phyloP scores from a whole-genome alignment of 1,140 invertebrate species.

The Aphaenogaster rudis region DNA sequence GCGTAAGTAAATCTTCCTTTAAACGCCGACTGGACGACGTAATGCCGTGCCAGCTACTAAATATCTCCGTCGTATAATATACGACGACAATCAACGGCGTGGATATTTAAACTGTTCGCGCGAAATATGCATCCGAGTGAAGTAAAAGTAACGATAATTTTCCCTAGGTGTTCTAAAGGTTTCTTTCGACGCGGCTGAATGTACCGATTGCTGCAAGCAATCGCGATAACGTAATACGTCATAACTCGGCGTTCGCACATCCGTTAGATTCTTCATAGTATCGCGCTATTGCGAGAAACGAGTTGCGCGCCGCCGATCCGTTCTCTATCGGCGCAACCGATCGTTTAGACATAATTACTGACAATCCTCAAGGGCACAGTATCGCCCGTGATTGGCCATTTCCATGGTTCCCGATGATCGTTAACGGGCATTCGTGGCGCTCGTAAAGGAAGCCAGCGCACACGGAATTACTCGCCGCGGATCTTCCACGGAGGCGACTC shows the following conservation, averaged over 20 bases:
- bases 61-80: constrained; percentile 7
- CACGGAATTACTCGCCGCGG: constrained; percentile 44
- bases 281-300: constrained; percentile 51
- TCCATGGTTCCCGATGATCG: constrained; percentile 72
- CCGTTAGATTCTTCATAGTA: constrained; percentile 50
- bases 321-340: constrained; percentile 69
- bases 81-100: constrained; percentile 36
- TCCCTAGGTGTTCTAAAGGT: constrained; percentile 62
- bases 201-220: constrained; percentile 48
- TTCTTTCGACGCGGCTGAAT: constrained; percentile 4
- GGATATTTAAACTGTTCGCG: constrained; percentile 39
- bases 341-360: constrained; percentile 79
- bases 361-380: constrained; percentile 73
- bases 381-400: constrained; percentile 75
- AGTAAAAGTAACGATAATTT: constrained; percentile 69
- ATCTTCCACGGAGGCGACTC: constrained; percentile 37
- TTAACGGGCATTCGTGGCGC: constrained; percentile 64
- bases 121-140: constrained; percentile 55
- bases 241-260: constrained; percentile 30
- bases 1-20: constrained; percentile 55
- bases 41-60: constrained; percentile 34
- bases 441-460: constrained; percentile 26
- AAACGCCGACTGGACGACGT: constrained; percentile 22
- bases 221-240: constrained; percentile 72
- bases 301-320: constrained; percentile 28